phyloP scores from a whole-genome alignment of 1,140 invertebrate genomes.

The Zaprionus ornatus region DNA sequence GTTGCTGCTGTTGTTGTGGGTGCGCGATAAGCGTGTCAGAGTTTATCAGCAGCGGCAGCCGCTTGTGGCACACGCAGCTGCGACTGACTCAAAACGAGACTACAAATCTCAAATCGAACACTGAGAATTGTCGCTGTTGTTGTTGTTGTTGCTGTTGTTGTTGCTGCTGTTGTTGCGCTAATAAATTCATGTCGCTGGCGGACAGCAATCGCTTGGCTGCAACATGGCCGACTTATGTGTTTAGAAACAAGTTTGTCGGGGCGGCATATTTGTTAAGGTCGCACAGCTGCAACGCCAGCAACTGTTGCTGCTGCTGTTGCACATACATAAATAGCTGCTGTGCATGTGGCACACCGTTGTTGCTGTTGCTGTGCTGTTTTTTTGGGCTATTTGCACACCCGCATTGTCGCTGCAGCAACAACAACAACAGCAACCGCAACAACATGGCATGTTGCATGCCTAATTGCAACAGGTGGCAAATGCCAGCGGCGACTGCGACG shows the following conservation, averaged over 20 bases:
- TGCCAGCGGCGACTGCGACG: slow-evolving; percentile 25
- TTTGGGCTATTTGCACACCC: slow-evolving; percentile 54
- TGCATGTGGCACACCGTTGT: slow-evolving; percentile 64
- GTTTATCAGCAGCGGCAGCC: slow-evolving; percentile 60
- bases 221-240: slow-evolving; percentile 44
- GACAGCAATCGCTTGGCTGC: slow-evolving; percentile 38
- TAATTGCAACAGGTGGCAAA: slow-evolving; percentile 82
- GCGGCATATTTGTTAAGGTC: slow-evolving; percentile 81
- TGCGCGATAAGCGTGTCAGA: slow-evolving; percentile 70
- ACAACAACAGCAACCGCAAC: slow-evolving; percentile 51
- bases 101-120: slow-evolving; percentile 28
- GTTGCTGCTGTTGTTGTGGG: slow-evolving; percentile 63
- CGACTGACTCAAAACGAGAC: slow-evolving; percentile 46
- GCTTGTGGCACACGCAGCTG: slow-evolving; percentile 50
- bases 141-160: slow-evolving; percentile 21
- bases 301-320: slow-evolving; percentile 41
- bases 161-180: slow-evolving; percentile 33
- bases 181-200: slow-evolving; percentile 57
- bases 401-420: slow-evolving; percentile 18
- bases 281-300: slow-evolving; percentile 65
- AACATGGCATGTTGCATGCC: slow-evolving; percentile 80
- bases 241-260: slow-evolving; percentile 68
- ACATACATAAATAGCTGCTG: slow-evolving; percentile 65
- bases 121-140: slow-evolving; percentile 33
- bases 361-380: neutral